Evolutionary conservation across 2,888 invertebrate genomes (phyloP), one percentile per base, ranked within the genome.

Genomic region (Sesia bembeciformis): DNA sequence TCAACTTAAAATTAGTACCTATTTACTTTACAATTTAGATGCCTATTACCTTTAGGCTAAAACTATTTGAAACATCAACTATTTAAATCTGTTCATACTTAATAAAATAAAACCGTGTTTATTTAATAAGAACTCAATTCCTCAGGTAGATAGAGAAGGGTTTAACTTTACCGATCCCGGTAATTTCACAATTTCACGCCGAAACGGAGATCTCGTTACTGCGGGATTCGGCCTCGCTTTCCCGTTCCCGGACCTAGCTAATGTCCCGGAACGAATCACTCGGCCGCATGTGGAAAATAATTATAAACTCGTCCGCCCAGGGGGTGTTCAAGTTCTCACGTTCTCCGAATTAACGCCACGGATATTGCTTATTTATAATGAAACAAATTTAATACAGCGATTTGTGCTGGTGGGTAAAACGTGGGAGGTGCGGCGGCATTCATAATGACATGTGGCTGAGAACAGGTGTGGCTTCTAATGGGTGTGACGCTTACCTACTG

Each of bases 181-280:
- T 81, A 79, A 85, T 84, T 84, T 83, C 72, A 81, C 84, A 86
- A 88, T 88, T 88, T 88, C 88, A 88, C 85, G 88, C 79, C 72
- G 72, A 78, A 76, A 61, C 76, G 81, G 77, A 81, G 75, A 82
- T 82, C 84, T 85, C 78, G 84, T 84, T 81, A 81, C 73, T 74
- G 74, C 74, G 78, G 80, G 83, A 78, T 81, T 78, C 71, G 63
- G 72, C 67, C 73, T 75, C 71, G 66, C 68, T 64, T 69, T 68
- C 77, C 72, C 72, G 77, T 69, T 68, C 77, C 72, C 73, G 77
- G 74, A 72, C 74, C 77, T 74, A 73, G 74, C 77, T 85, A 86
- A 87, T 81, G 81, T 78, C 60, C 76, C 68, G 81, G 77, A 85
- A 85, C 88, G 74, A 85, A 87, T 84, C 74, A 66, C 66, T 69